phyloP scores from a whole-genome alignment of 2,113 vertebrate genomes.

The Otus sunia region DNA sequence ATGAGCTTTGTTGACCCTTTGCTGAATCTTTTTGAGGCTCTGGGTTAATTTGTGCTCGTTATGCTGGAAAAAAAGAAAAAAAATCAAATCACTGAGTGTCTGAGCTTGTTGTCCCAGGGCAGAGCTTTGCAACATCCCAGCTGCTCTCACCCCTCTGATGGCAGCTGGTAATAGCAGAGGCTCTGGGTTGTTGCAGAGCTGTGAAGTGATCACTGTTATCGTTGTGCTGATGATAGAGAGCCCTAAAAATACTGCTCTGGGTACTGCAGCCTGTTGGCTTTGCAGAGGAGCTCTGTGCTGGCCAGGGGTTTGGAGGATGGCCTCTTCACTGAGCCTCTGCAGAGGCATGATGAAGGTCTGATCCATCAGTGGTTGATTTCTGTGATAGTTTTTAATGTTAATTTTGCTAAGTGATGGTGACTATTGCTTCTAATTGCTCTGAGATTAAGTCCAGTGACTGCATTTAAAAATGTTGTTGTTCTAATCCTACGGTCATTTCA shows the following conservation, averaged over 20 bases:
- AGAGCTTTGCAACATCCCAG: neutral
- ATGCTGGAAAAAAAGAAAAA: neutral
- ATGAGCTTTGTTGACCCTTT: neutral
- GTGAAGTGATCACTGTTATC: neutral
- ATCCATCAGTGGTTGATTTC: accelerated
- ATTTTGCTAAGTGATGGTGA: neutral
- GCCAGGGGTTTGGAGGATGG: neutral
- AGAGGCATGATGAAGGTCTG: accelerated
- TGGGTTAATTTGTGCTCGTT: neutral
- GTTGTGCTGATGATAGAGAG: accelerated
- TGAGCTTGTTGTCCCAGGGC: neutral
- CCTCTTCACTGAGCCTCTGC: neutral
- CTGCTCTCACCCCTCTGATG: neutral
- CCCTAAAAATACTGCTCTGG: neutral
- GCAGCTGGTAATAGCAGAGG: neutral
- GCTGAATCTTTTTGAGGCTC: neutral
- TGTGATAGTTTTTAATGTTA: neutral
- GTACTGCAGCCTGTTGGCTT: neutral
- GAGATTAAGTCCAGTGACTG: neutral
- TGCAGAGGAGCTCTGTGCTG: neutral
- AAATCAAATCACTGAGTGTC: neutral
- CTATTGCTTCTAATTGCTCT: neutral
- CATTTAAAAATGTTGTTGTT: neutral
- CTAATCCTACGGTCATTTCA: accelerated
- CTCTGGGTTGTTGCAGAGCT: neutral